Percentiles rank a stretch among this genome's conserved stretches.
phyloP scores from a whole-genome alignment of 2,797 vertebrate species.

The Microctenopoma lineatum region DNA sequence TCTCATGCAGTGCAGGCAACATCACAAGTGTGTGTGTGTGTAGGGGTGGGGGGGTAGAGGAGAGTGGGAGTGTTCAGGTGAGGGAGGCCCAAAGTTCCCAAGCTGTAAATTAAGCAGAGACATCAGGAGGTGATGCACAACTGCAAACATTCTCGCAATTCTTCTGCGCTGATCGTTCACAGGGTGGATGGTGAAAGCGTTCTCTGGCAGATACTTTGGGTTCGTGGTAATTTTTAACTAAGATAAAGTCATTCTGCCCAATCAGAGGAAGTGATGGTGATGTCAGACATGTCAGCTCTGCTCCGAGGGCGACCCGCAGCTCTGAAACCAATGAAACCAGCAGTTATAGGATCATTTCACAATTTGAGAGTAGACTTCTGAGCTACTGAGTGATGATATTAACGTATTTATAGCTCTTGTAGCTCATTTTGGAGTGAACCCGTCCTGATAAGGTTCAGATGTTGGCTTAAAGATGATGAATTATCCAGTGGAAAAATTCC shows the following conservation, averaged over 20 bases:
- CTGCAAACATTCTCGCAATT: slow-evolving; percentile 61
- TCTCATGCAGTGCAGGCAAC: slow-evolving; percentile 37
- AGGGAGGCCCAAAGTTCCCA: slow-evolving; percentile 45
- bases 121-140: slow-evolving; percentile 50
- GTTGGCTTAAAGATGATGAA: not conserved
- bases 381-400: slow-evolving; percentile 1
- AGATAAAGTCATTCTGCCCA: slow-evolving; percentile 1
- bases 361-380: not conserved
- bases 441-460: not conserved
- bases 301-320: not conserved
- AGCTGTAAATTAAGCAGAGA: slow-evolving; percentile 60
- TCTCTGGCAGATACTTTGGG: slow-evolving; percentile 13
- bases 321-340: too few species aligned
- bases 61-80: slow-evolving; percentile 53
- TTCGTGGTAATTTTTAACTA: slow-evolving; percentile 17
- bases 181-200: not conserved
- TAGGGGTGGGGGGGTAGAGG: not conserved
- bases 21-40: not conserved
- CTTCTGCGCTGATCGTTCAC: slow-evolving; percentile 22
- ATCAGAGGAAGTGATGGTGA: not conserved
- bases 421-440: not conserved
- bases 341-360: too few species aligned
- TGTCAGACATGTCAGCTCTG: not conserved
- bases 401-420: not conserved
- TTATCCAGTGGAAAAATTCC: not conserved